A percentile compares a stretch with the other conserved stretches of the same genome.
These are phyloP conservation scores for Drosophila repleta DNA, from an alignment of 1,140 invertebrate species.

Conservation along the genomic window DNA sequence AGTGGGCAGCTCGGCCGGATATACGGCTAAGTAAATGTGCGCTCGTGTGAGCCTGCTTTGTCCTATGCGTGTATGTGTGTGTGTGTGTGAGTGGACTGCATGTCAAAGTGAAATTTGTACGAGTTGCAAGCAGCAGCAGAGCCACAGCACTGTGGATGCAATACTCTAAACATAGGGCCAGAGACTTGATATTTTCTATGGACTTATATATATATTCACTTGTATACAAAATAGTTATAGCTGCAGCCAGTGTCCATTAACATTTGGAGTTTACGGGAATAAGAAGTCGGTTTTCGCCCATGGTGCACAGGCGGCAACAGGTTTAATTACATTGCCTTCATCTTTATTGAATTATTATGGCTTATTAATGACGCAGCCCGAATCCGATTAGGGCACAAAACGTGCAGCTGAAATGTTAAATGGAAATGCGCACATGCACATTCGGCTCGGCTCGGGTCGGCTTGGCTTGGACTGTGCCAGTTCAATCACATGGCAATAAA, in stretches of 20 bases:
- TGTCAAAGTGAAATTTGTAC: conserved; percentile 67
- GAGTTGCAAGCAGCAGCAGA: background rate
- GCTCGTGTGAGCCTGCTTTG: conserved; percentile 16
- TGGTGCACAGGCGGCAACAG: conserved; percentile 66
- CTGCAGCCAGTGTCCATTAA: too few species aligned
- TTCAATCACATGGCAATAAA: conserved; percentile 51
- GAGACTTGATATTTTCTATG: too few species aligned
- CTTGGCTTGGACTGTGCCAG: conserved; percentile 21
- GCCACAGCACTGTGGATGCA: too few species aligned
- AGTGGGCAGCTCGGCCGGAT: conserved; percentile 57
- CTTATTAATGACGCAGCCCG: conserved; percentile 68
- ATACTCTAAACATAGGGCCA: too few species aligned
- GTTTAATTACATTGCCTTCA: conserved; percentile 79
- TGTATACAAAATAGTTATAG: too few species aligned
- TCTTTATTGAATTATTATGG: conserved; percentile 77
- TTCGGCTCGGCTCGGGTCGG: background rate
- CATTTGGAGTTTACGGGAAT: too few species aligned
- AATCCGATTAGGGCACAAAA: conserved; percentile 55
- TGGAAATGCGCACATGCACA: background rate
- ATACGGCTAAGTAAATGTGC: conserved; percentile 27
- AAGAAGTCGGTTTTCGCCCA: too few species aligned
- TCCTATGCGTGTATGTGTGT: conserved; percentile 10
- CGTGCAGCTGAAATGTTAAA: conserved; percentile 12
- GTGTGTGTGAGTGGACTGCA: conserved; percentile 54
- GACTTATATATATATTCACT: too few species aligned